These are phyloP conservation scores for Magallana gigas DNA, from an alignment of 1,140 invertebrate genomes.

Conservation along the genomic window DNA sequence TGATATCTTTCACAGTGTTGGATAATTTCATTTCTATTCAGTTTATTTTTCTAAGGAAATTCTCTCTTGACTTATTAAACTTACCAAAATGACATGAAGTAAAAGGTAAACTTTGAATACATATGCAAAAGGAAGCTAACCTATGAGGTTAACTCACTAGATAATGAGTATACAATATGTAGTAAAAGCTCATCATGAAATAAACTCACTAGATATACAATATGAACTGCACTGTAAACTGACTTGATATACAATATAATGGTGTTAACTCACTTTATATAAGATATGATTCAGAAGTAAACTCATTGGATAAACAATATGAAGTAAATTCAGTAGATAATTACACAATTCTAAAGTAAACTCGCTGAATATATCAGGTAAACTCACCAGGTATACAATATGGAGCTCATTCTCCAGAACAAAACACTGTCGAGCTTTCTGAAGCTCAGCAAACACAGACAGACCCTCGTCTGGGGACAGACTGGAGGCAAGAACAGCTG, in stretches of 20 bases:
- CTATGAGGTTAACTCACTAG: no score
- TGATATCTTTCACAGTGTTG: no score
- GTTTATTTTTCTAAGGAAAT: background rate
- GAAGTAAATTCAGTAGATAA: background rate
- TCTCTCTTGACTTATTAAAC: background rate
- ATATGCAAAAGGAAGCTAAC: background rate
- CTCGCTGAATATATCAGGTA: no score
- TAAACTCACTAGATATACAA: conserved; percentile 88
- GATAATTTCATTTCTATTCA: no score
- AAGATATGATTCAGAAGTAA: background rate
- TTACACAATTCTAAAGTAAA: background rate
- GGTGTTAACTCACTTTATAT: background rate
- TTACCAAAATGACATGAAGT: background rate
- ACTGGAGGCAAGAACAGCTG: conserved; percentile 94
- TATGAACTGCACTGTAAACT: conserved; percentile 93
- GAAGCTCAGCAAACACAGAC: conserved; percentile 92
- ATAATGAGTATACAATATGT: no score
- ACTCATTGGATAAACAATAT: background rate
- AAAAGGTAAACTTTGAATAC: background rate
- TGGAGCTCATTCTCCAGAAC: conserved; percentile 97
- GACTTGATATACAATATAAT: background rate
- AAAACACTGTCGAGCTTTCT: conserved; percentile 92
- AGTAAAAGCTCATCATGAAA: no score
- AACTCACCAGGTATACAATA: conserved; percentile 88
- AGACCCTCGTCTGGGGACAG: conserved; percentile 95